Conservation (phyloP, 2,888 invertebrate genomes). For the Nemurella pictetii region DNA sequence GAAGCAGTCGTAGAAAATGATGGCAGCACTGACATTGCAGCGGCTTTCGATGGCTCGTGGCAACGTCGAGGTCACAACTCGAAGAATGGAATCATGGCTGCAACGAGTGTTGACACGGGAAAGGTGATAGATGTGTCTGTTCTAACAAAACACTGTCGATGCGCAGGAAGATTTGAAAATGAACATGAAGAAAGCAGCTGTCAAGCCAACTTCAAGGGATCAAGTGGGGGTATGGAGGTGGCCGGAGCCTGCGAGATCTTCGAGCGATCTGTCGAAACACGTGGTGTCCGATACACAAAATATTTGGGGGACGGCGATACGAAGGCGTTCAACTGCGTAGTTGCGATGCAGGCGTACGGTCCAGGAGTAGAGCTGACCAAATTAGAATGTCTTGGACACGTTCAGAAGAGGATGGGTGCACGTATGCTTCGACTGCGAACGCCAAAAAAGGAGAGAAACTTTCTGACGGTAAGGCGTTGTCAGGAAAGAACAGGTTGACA, state of each 20-base stretch:
- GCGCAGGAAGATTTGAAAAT: background rate
- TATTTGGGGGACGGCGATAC: background rate
- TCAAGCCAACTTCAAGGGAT: too few species aligned
- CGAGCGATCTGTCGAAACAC: background rate
- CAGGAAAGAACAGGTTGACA: background rate
- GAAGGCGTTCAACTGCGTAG: background rate
- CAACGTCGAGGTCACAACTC: constrained; percentile 40
- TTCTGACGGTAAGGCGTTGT: background rate
- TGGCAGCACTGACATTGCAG: constrained; percentile 22
- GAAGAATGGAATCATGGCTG: constrained; percentile 39
- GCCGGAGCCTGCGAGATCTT: background rate
- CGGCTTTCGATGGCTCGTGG: constrained; percentile 40
- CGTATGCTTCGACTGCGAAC: background rate
- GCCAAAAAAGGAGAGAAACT: background rate
- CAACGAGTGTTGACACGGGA: constrained; percentile 39
- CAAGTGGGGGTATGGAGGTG: background rate
- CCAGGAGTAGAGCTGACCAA: background rate
- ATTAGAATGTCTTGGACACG: background rate
- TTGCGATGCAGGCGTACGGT: background rate
- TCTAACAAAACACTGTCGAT: constrained; percentile 39
- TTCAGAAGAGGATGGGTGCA: background rate
- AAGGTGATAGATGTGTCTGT: constrained; percentile 39
- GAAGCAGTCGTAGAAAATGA: constrained; percentile 5
- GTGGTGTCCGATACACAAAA: background rate
- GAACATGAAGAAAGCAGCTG: too few species aligned